phyloP scores from a whole-genome alignment of 2,888 invertebrate genomes.

The Phalera bucephala region DNA sequence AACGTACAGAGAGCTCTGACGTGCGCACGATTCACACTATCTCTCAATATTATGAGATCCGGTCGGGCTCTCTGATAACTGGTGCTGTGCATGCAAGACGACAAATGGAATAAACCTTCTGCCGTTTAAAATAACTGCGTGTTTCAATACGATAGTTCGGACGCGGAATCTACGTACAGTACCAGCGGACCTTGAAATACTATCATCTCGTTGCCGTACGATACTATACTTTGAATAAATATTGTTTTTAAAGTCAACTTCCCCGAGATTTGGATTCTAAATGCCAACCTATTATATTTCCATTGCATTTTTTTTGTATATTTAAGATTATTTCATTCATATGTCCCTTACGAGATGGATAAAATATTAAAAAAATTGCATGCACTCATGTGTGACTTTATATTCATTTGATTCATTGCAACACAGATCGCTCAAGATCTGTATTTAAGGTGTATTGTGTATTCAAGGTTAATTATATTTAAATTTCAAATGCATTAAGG shows the following conservation, averaged over 20 bases:
- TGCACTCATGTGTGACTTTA: too few relatives aligned
- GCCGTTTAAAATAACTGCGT: constrained; percentile 61
- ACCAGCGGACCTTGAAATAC: constrained; percentile 39
- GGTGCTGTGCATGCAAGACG: constrained; percentile 57
- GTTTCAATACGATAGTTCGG: constrained; percentile 52
- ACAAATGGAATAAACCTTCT: constrained; percentile 67
- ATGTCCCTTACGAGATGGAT: too few relatives aligned
- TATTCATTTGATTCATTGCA: constrained; percentile 15
- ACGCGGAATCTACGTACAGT: constrained; percentile 48
- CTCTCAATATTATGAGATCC: constrained; percentile 21
- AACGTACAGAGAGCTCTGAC: constrained; percentile 53
- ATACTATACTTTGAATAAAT: constrained; percentile 8
- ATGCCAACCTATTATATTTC: not conserved
- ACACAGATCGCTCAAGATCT: constrained; percentile 8
- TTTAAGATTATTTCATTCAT: too few relatives aligned
- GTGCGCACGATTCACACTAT: constrained; percentile 32
- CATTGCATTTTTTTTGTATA: too few relatives aligned
- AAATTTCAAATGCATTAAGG: constrained; percentile 19
- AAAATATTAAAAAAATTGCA: too few relatives aligned
- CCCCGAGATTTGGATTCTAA: not conserved
- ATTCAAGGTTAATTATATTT: constrained; percentile 29
- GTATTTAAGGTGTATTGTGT: constrained; percentile 17
- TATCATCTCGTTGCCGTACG: constrained; percentile 23
- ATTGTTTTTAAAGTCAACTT: not conserved
- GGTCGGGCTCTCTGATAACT: constrained; percentile 29